A percentile compares a stretch with the other conserved stretches of the same genome.
These are phyloP conservation scores for Papilio helenus DNA, from an alignment of 1,140 invertebrate species.

Conservation along the genomic window DNA sequence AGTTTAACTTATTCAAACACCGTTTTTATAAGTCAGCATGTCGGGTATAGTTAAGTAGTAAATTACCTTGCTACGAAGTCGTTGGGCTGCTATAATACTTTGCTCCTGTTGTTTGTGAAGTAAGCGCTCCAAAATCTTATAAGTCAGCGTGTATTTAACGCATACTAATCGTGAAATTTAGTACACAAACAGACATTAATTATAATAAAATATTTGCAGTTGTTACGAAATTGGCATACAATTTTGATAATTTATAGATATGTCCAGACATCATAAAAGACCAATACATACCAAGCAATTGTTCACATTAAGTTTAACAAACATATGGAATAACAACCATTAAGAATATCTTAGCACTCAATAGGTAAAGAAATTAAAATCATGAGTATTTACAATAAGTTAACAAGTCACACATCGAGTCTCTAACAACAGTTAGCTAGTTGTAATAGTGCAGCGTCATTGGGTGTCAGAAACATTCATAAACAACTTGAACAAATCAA, in stretches of 20 bases:
- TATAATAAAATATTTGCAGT: too few relatives aligned
- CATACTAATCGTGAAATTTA: too few relatives aligned
- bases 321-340: background rate
- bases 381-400: background rate
- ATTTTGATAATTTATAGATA: too few relatives aligned
- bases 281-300: background rate
- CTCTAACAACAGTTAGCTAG: background rate
- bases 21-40: background rate
- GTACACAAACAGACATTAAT: too few relatives aligned
- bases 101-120: too few relatives aligned
- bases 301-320: background rate
- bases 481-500: conserved; percentile 75
- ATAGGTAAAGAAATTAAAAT: background rate
- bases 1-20: background rate
- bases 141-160: too few relatives aligned
- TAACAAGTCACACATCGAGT: conserved; percentile 40
- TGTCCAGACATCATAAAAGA: too few relatives aligned
- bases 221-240: too few relatives aligned
- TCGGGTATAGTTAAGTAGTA: too few relatives aligned
- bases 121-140: too few relatives aligned
- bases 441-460: conserved; percentile 63
- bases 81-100: too few relatives aligned
- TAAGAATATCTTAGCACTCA: background rate
- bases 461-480: conserved; percentile 66
- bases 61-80: too few relatives aligned